Base-by-base conservation (phyloP, 2,888 invertebrate species). In the Andrena camellia region DNA sequence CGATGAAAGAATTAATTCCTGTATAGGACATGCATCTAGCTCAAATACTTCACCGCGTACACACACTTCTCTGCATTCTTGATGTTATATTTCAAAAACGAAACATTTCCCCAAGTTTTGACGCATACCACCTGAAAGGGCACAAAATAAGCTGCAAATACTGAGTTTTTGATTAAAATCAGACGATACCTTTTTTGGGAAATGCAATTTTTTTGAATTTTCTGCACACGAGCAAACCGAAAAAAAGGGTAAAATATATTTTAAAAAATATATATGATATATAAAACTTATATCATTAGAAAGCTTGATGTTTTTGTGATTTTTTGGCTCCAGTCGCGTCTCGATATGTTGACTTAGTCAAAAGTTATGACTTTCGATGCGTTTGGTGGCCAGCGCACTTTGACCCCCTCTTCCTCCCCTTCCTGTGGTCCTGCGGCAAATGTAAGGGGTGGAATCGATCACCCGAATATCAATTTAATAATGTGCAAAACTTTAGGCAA, bases 51-150 rank as follows among this genome's bases (percentile, higher is more conserved):
- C n/a, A 2, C n/a, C 50, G 50, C 50, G n/a, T 5, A n/a, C n/a
- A 13, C 13, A n/a, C 50, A 50, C 50, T 50, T 50, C 50, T 50
- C 50, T 50, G n/a, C n/a, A 50, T 50, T 50, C 50, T 50, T 50
- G 50, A n/a, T n/a, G 50, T 50, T 50, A 50, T 50, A 50, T 50
- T 50, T n/a, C n/a, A 50, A 50, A 50, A 50, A 50, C n/a, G 50
- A n/a, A 50, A 50, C 4, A 50, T 50, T n/a, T 50, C 50, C 50
- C 50, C 50, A 50, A 50, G n/a, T n/a, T 50, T 50, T 50, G n/a
- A 50, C n/a, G 50, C n/a, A n/a, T 48, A 48, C 17, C 48, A 48
- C 48, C 17, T 48, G n/a, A 50, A 50, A 50, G 50, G n/a, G 13
- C n/a, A 50, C n/a, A 1, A 50, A 50, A 50, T 50, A 50, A 50